Percentiles rank a stretch among this genome's conserved stretches.
These are phyloP conservation scores for Porites lobata DNA, from an alignment of 92 coral and sea anemone genomes.

Conservation along the genomic window DNA sequence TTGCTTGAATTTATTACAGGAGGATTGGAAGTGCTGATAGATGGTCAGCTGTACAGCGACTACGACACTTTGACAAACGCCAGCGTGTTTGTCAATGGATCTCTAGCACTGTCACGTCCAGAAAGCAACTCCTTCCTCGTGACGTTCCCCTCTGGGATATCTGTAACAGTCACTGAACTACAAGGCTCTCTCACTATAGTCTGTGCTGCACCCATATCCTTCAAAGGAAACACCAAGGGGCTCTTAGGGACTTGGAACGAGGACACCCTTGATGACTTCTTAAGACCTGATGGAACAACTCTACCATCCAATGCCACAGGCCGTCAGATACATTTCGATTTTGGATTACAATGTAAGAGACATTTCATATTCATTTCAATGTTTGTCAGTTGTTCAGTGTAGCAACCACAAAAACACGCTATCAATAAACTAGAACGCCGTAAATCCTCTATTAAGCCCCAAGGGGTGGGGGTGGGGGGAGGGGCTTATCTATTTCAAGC, in stretches of 20 bases:
- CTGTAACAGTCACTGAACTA: constrained; percentile 49
- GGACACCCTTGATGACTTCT: constrained; percentile 42
- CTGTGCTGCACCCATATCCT: constrained; percentile 31
- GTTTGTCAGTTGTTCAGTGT: too few species aligned
- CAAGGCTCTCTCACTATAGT: constrained; percentile 50
- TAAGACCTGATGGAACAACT: constrained; percentile 61
- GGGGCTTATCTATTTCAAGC: too few species aligned
- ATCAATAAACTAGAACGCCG: too few species aligned
- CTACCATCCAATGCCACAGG: constrained; percentile 49
- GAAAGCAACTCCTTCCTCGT: constrained; percentile 45
- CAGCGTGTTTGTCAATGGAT: constrained; percentile 31
- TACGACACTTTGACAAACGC: constrained; percentile 42
- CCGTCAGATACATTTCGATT: constrained; percentile 59
- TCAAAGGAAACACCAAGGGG: constrained; percentile 53
- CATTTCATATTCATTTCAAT: not conserved
- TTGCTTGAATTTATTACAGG: constrained; percentile 14
- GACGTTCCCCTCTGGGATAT: constrained; percentile 64
- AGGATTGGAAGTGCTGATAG: constrained; percentile 49
- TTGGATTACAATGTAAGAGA: constrained; percentile 66
- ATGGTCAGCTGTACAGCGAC: constrained; percentile 39
- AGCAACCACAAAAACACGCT: too few species aligned
- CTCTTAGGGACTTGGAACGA: constrained; percentile 67
- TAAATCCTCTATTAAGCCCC: too few species aligned
- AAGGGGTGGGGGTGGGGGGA: too few species aligned
- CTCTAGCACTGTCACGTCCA: constrained; percentile 61